Percentiles rank a stretch among this genome's conserved stretches.
These are phyloP conservation scores for Drosophila formosana DNA, from an alignment of 2,888 invertebrate genomes.

Conservation along the genomic window DNA sequence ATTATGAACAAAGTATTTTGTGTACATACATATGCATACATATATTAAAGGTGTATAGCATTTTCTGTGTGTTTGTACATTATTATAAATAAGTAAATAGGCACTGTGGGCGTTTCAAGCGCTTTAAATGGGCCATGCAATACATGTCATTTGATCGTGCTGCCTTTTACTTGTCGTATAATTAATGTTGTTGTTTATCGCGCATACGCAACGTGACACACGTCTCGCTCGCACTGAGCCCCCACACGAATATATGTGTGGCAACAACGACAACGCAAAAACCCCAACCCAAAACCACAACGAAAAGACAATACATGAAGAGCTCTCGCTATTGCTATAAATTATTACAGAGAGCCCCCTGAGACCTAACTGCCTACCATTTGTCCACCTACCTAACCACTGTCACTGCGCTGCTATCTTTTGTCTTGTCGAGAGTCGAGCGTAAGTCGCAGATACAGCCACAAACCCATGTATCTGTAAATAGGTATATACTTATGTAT, in stretches of 20 bases:
- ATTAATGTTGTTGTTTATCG: conserved; percentile 67
- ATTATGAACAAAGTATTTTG: neutral
- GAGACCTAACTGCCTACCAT: conserved; percentile 55
- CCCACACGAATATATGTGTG: conserved; percentile 27
- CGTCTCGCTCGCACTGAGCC: conserved; percentile 34
- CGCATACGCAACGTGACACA: conserved; percentile 68
- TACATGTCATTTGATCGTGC: conserved; percentile 61
- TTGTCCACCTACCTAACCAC: conserved; percentile 67
- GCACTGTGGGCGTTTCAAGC: conserved; percentile 24
- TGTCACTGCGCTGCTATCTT: conserved; percentile 45
- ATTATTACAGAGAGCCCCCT: conserved; percentile 51
- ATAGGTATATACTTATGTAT: conserved; percentile 24
- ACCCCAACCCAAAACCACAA: conserved; percentile 11
- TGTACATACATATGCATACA: neutral
- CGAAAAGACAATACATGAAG: conserved; percentile 56
- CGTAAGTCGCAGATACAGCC: conserved; percentile 33
- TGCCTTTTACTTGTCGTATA: conserved; percentile 65
- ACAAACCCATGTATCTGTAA: conserved; percentile 5
- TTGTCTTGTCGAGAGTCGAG: conserved; percentile 30
- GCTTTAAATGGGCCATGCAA: conserved; percentile 57
- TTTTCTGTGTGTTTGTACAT: neutral
- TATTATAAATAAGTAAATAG: neutral
- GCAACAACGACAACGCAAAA: conserved; percentile 24
- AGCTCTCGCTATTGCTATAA: conserved; percentile 57
- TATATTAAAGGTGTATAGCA: too few relatives aligned